Percentiles rank a stretch among this genome's conserved stretches.
Conservation (phyloP, 2,888 invertebrate genomes). For the Phalera bucephala region DNA sequence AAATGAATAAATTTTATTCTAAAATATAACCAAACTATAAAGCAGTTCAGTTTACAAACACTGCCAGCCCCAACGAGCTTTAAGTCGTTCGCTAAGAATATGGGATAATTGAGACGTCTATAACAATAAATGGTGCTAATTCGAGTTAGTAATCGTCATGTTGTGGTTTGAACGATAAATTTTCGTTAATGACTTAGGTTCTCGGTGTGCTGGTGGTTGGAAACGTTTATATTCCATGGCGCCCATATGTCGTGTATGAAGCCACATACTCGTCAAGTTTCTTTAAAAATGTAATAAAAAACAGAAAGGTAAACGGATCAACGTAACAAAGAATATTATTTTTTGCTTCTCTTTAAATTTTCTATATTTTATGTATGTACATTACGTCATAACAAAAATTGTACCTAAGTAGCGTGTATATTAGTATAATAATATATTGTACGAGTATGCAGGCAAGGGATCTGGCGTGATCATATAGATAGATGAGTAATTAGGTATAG, state of each 20-base stretch:
- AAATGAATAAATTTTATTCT: background rate
- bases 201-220: constrained; percentile 1
- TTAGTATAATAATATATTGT: no score
- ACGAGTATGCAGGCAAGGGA: no score
- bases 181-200: constrained; percentile 45
- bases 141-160: constrained; percentile 43
- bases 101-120: constrained; percentile 49
- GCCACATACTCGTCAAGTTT: no score
- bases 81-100: constrained; percentile 28
- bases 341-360: no score
- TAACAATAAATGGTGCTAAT: constrained; percentile 50
- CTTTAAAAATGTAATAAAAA: background rate
- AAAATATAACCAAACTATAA: constrained; percentile 24
- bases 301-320: constrained; percentile 7
- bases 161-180: constrained; percentile 51
- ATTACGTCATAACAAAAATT: no score
- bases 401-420: no score
- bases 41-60: constrained; percentile 38
- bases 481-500: no score
- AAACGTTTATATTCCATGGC: background rate
- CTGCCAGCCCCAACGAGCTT: constrained; percentile 30
- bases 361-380: no score
- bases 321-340: constrained; percentile 10
- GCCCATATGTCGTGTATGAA: background rate
- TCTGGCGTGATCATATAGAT: no score